Evolutionary conservation across 2,888 invertebrate genomes (phyloP).

Genomic region (Leucophenga montana): DNA sequence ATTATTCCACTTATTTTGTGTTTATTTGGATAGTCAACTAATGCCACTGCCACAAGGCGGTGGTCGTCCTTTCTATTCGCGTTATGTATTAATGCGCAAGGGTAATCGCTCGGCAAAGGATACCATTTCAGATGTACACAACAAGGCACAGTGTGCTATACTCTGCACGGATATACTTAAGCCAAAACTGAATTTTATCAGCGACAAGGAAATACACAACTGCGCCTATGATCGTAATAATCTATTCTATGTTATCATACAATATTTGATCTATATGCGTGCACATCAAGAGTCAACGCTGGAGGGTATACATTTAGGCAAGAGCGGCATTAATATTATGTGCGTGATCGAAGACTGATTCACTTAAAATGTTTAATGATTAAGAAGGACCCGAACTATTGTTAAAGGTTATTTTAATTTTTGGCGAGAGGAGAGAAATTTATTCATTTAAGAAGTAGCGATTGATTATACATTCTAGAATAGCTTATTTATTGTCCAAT

Average conservation of each 20-base stretch:
- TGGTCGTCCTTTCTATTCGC: slow-evolving; percentile 77
- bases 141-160: slow-evolving; percentile 72
- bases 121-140: slow-evolving; percentile 68
- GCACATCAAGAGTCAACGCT: slow-evolving; percentile 83
- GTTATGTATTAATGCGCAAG: slow-evolving; percentile 74
- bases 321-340: slow-evolving; percentile 87
- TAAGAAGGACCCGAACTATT: too few relatives aligned
- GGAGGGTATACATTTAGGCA: slow-evolving; percentile 84
- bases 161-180: slow-evolving; percentile 68
- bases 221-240: slow-evolving; percentile 89
- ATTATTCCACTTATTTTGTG: slow-evolving; percentile 87
- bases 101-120: slow-evolving; percentile 72
- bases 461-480: too few relatives aligned
- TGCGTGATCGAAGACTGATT: slow-evolving; percentile 81
- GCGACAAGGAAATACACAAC: slow-evolving; percentile 79
- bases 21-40: slow-evolving; percentile 89
- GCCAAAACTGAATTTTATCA: slow-evolving; percentile 73
- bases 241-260: slow-evolving; percentile 87
- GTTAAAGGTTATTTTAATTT: too few relatives aligned
- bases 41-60: slow-evolving; percentile 80
- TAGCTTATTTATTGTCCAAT: too few relatives aligned
- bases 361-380: too few relatives aligned
- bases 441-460: too few relatives aligned
- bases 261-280: slow-evolving; percentile 85
- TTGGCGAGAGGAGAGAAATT: too few relatives aligned